These are phyloP conservation scores for Gymnoscelis rufifasciata DNA, from an alignment of 2,888 invertebrate species.

Conservation along the genomic window DNA sequence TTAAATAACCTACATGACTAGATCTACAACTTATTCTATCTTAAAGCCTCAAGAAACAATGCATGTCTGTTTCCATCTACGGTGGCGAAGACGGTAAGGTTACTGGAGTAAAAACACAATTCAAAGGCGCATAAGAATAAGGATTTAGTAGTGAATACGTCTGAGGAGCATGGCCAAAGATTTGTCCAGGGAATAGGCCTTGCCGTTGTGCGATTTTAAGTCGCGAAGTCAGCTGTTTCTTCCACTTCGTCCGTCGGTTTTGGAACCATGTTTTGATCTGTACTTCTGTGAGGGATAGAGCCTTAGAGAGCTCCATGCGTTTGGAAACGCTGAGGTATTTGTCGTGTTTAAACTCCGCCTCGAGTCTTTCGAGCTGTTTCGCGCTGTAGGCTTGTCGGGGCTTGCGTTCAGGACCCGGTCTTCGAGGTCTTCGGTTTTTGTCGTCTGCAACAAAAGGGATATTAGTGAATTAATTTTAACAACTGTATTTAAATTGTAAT, in stretches of 20 bases:
- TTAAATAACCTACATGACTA: not conserved
- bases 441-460: constrained; percentile 77
- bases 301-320: constrained; percentile 94
- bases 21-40: not conserved
- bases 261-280: constrained; percentile 99
- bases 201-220: constrained; percentile 93
- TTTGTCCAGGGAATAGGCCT: constrained; percentile 85
- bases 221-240: constrained; percentile 95
- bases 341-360: constrained; percentile 96
- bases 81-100: constrained; percentile 66
- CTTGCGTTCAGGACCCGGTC: constrained; percentile 94
- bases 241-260: constrained; percentile 97
- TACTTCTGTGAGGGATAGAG: constrained; percentile 92
- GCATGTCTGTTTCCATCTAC: not conserved
- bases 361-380: constrained; percentile 93
- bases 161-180: constrained; percentile 80
- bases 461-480: not conserved
- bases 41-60: no score
- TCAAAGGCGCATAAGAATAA: constrained; percentile 80
- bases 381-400: constrained; percentile 98
- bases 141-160: constrained; percentile 82
- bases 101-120: constrained; percentile 79
- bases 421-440: constrained; percentile 89
- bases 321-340: constrained; percentile 98
- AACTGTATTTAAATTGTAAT: no score